Conservation (phyloP, 2,113 vertebrate genomes). For the Ciconia maguari region DNA sequence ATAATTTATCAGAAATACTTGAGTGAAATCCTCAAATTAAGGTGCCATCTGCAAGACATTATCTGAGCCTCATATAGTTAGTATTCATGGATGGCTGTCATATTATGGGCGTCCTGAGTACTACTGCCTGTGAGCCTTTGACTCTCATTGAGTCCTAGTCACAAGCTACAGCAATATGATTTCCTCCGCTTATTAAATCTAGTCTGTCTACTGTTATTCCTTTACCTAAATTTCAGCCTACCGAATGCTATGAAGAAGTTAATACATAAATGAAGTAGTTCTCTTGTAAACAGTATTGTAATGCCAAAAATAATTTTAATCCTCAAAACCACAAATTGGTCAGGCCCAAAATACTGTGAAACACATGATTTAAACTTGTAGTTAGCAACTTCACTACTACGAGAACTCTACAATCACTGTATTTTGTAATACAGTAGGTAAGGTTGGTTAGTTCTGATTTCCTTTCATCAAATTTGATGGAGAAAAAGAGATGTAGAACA, state of each 20-base stretch:
- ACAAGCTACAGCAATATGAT: not conserved
- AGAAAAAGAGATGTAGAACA: not conserved
- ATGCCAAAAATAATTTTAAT: not conserved
- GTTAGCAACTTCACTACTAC: not conserved
- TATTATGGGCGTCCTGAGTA: not conserved
- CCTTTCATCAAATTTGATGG: not conserved
- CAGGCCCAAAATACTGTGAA: not conserved
- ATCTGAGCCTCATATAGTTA: not conserved
- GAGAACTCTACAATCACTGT: not conserved
- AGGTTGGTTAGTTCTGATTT: not conserved
- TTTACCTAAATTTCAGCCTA: not conserved
- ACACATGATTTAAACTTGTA: not conserved
- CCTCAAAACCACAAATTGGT: not conserved
- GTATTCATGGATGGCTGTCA: not conserved
- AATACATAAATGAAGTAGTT: not conserved
- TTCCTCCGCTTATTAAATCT: not conserved
- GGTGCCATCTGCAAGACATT: fast-evolving
- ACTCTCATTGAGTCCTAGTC: not conserved
- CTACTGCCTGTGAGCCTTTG: not conserved
- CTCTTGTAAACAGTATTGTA: not conserved
- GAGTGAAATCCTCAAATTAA: not conserved
- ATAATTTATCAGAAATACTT: not conserved
- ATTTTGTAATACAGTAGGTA: not conserved
- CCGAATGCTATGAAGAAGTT: not conserved
- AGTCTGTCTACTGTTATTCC: too few species aligned